Percentiles rank a stretch among this genome's conserved stretches.
phyloP scores from a whole-genome alignment of 2,797 vertebrate species.

The Nannoperca obscura region DNA sequence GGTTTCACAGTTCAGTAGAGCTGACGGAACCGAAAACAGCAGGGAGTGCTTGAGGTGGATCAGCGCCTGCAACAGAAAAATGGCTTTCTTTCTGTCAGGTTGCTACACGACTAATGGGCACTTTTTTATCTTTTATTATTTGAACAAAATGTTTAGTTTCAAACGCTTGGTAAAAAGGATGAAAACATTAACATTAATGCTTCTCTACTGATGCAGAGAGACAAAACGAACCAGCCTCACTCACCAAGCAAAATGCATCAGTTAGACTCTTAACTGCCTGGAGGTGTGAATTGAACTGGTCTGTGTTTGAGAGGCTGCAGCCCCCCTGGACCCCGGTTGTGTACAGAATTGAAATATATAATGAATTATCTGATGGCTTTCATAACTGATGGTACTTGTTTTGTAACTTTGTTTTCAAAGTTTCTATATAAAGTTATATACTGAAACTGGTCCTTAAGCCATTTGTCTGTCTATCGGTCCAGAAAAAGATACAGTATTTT shows the following conservation, averaged over 20 bases:
- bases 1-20: not conserved
- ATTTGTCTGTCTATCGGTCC: too few relatives aligned
- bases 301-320: not conserved
- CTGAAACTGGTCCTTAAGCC: not conserved
- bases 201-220: not conserved
- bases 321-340: too few relatives aligned
- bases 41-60: not conserved
- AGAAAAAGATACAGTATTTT: too few relatives aligned
- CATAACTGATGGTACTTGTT: not conserved
- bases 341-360: too few relatives aligned
- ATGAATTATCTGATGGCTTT: too few relatives aligned
- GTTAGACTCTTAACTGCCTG: not conserved
- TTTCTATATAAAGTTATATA: too few relatives aligned
- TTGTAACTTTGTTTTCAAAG: too few relatives aligned
- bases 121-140: not conserved
- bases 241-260: not conserved
- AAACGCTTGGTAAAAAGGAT: too few relatives aligned
- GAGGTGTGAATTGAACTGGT: not conserved
- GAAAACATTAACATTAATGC: not conserved
- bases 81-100: not conserved
- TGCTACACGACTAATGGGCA: not conserved
- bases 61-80: not conserved
- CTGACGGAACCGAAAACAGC: slow-evolving; percentile 1
- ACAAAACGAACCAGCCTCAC: not conserved
- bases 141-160: not conserved